Conservation (phyloP, 2,888 invertebrate species). For the Camptogramma bilineatum region DNA sequence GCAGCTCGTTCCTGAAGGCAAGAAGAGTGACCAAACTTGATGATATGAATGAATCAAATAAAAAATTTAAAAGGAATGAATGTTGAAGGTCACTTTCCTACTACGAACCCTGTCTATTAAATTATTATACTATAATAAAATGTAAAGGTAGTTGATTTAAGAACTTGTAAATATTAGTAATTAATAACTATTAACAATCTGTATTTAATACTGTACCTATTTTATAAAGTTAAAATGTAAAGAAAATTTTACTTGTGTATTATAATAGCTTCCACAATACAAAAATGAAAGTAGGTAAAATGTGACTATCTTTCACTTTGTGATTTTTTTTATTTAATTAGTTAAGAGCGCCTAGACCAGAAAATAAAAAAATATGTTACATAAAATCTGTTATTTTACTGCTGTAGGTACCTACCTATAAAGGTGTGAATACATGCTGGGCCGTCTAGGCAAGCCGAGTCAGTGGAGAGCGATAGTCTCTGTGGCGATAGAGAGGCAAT, state of each 20-base stretch:
- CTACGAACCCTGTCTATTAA: conserved; percentile 69
- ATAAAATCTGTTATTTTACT: conserved; percentile 18
- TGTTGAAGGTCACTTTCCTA: conserved; percentile 69
- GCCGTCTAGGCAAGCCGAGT: too few relatives aligned
- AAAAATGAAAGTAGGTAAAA: conserved; percentile 61
- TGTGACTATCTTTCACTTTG: conserved; percentile 60
- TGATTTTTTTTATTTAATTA: conserved; percentile 52
- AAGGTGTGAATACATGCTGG: neutral
- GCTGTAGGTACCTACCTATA: neutral
- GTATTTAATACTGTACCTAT: conserved; percentile 83
- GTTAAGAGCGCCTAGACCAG: conserved; percentile 52
- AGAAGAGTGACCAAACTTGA: conserved; percentile 77
- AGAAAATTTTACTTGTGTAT: conserved; percentile 76
- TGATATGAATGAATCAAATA: conserved; percentile 75
- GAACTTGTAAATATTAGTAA: conserved; percentile 80
- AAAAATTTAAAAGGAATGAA: conserved; percentile 81
- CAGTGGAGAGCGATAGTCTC: too few relatives aligned
- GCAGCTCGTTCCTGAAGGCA: conserved; percentile 73
- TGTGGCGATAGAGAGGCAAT: too few relatives aligned
- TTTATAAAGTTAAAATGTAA: conserved; percentile 78
- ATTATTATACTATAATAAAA: conserved; percentile 77
- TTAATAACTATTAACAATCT: conserved; percentile 71
- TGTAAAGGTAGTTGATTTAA: conserved; percentile 72
- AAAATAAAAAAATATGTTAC: conserved; percentile 54
- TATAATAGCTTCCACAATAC: conserved; percentile 77